Evolutionary conservation across 2,888 invertebrate species (phyloP), one percentile per base, ranked within the genome.

Genomic region (Adela reaumurella): DNA sequence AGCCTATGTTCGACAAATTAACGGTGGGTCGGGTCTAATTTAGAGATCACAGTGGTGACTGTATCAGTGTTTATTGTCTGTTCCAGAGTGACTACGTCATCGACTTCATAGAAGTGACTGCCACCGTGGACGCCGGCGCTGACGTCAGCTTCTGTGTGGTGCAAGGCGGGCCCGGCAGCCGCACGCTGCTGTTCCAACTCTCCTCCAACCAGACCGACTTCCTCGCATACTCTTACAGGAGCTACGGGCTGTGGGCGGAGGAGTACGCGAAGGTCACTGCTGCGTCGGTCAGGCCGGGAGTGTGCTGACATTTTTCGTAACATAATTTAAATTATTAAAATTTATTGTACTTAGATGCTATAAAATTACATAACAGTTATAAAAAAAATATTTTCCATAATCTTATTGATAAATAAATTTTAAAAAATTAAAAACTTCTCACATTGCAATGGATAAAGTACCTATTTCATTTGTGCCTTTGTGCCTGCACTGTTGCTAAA

Each of bases 231-330:
- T 63, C 63, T 35, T 78, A 73, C 57, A 50, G 70, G 48, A 62
- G 68, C 0, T 76, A 74, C 51, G 77, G 77, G 10, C 71, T 78
- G 46, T 57, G 59, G 47, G 77, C 74, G 35, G 69, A 68, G 17
- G 67, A 76, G 46, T 78, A 74, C 53, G 65, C 65, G 67, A 77
- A 78, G 76, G 77, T 77, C 67, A 72, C 58, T 19, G 55, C 43
- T 2, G 48, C 35, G 20, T 20, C 49, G 20, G 46, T 46, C 29
- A 16, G 42, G 17, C 19, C 46, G 11, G 49, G 45, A 24, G 35
- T 3, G 6, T 35, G 35, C 35, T 35, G n/a, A 14, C 8, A 24
- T 8, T 24, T 6, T 24, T 24, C 24, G 24, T 24, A 6, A 6
- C 4, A 24, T 24, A 24, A 24, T 24, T 24, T 8, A 24, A 24